Evolutionary conservation across 2,113 vertebrate species (phyloP).

Genomic region (Mastomys coucha): DNA sequence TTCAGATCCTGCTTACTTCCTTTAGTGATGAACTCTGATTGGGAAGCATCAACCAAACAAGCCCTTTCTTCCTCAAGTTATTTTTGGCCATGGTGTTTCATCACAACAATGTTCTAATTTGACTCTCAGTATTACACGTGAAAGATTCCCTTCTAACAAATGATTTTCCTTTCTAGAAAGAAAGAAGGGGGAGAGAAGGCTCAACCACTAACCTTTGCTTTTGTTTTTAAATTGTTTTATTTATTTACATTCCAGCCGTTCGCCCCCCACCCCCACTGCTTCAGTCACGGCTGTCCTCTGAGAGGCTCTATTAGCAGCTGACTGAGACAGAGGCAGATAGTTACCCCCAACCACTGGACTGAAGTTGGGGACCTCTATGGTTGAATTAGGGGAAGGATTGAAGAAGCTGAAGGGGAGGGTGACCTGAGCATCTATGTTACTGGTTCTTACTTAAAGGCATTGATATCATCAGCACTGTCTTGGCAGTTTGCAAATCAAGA

Average conservation of each 20-base stretch:
- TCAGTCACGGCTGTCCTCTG: no score
- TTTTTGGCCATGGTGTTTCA: not conserved
- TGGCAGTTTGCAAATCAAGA: not conserved
- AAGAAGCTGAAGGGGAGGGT: no score
- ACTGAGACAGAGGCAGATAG: no score
- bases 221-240: not conserved
- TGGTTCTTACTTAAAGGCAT: not conserved
- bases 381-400: no score
- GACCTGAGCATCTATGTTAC: slow-evolving; percentile 3
- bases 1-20: not conserved
- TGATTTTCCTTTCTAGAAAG: slow-evolving; percentile 25
- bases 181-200: not conserved
- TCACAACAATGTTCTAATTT: not conserved
- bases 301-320: no score
- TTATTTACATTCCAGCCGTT: no score
- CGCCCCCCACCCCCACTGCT: no score
- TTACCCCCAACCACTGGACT: no score
- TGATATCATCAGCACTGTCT: slow-evolving; percentile 14
- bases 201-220: not conserved
- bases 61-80: not conserved
- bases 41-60: not conserved
- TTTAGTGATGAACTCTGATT: not conserved
- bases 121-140: not conserved
- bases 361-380: no score
- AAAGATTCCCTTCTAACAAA: slow-evolving; percentile 38